Base-by-base conservation (phyloP, 2,113 vertebrate species). In the Plestiodon gilberti region DNA sequence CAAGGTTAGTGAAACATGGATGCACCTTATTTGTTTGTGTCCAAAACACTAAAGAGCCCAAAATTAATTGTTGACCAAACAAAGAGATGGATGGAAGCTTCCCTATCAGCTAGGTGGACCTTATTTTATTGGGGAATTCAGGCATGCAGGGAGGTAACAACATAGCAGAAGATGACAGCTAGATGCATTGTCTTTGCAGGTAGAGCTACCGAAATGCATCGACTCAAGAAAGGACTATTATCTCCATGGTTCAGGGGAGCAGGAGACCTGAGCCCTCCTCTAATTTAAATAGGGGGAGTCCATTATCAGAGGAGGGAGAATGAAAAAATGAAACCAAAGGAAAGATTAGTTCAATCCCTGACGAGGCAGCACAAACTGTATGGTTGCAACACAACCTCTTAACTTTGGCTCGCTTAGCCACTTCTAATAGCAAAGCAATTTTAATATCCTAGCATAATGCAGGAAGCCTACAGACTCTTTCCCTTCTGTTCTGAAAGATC, bases 151-250 rank as follows among this genome's bases (percentile, higher is more conserved):
- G 59, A 88, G 80, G 80, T 79, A 78, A 67, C 69, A 80, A 62
- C 52, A 20, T 2, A 43, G 80, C 76, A 61, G 52, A 78, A 70
- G 59, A 52, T 64, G 83, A 86, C 87, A 90, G 81, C 20, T 78
- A 80, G 83, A 88, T 88, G 61, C 71, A 89, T 85, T 23, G 67
- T 59, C 65, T 76, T 79, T 73, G 69, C 64, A 83, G 70, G 69
- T 23, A 64, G 35, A 81, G 78, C 38, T 80, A 85, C 61, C 9
- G 43, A 38, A 79, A 79, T 83, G 67, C 77, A 89, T 85, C 79
- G 62, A n/a, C 85, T 85, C 80, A 89, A 75, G 73, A 90, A 77
- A 83, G 75, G 43, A 71, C 62, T 82, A 82, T 88, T 91, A 89
- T 89, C 79, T 91, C 70, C 83, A 89, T 75, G 80, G 81, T 83